These are phyloP conservation scores for Drosophila nasuta DNA, from an alignment of 1,140 invertebrate genomes.

Conservation along the genomic window DNA sequence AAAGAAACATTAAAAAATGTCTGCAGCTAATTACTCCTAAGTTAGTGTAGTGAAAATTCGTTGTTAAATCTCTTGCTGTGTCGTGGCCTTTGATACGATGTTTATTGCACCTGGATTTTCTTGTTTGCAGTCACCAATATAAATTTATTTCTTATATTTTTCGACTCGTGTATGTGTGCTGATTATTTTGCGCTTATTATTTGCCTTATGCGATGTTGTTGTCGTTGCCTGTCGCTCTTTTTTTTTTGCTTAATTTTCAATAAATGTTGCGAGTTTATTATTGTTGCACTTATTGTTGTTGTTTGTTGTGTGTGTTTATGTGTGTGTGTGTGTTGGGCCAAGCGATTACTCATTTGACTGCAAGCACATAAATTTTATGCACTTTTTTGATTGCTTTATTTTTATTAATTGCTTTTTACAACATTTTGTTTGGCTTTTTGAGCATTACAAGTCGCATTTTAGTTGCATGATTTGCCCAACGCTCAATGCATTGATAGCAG, in stretches of 20 bases:
- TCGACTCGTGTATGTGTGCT: conserved; percentile 53
- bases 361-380: conserved; percentile 79
- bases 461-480: conserved; percentile 45
- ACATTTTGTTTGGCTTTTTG: conserved; percentile 58
- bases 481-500: conserved; percentile 8
- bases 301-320: conserved; percentile 18
- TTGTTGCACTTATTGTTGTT: conserved; percentile 41
- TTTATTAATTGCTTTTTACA: conserved; percentile 81
- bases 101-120: conserved; percentile 83
- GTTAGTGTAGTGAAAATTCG: conserved; percentile 9
- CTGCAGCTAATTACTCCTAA: not conserved
- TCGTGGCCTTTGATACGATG: conserved; percentile 72
- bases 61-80: conserved; percentile 10
- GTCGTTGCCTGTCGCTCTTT: conserved; percentile 36
- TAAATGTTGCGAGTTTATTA: conserved; percentile 76
- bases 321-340: conserved; percentile 43
- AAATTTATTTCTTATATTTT: conserved; percentile 75
- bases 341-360: conserved; percentile 82
- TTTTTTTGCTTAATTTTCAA: conserved; percentile 76
- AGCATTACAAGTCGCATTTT: conserved; percentile 58
- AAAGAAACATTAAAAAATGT: no score
- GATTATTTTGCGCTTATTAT: conserved; percentile 83
- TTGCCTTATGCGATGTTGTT: conserved; percentile 56
- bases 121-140: conserved; percentile 76
- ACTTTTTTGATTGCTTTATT: conserved; percentile 75